Evolutionary conservation across 2,888 invertebrate species (phyloP), one percentile per base, ranked within the genome.

Genomic region (Trypoxylon attenuatum): DNA sequence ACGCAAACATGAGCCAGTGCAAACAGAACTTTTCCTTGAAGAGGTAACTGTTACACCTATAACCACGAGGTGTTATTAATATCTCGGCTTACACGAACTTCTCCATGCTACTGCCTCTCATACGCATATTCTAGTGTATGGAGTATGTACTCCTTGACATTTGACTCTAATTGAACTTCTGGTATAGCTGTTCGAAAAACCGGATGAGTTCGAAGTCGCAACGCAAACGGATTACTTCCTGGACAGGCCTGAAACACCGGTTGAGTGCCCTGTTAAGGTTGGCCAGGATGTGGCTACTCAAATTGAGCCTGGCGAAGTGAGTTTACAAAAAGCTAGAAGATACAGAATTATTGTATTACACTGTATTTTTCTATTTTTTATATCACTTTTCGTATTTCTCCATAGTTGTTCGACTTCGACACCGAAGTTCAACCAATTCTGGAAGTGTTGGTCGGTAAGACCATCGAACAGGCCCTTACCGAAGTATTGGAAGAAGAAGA

Each of bases 401-500:
- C 33, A 33, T n/a, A 93, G 94, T 88, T 98, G 57, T 97, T 96
- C 88, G 94, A 97, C 89, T 98, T 96, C 88, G 96, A 97, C 87
- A 88, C 92, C 82, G 97, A 97, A 88, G 96, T 97, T 53, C 93
- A 94, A 85, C 96, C 97, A 1, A 92, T 97, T 70, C 89, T 97
- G 68, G 96, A 97, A 87, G 93, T 94, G 49, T 89, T 98, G 65
- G 94, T 97, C 42, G 96, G 96, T 52, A 95, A 95, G 87, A 95
- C 96, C 63, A 90, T 96, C 62, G 96, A 97, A 86, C 96, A 96
- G 88, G 93, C 96, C 45, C 88, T 97, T 76, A 90, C 94, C 10
- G 97, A 98, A 87, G 95, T 96, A 29, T 91, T 96, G 76, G 96
- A 97, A 86, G 97, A 98, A 86, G 97, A 97, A 87, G 97, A 98